Evolutionary conservation across 2,888 invertebrate genomes (phyloP), one percentile per base, ranked within the genome.

Genomic region (Acleris laterana): DNA sequence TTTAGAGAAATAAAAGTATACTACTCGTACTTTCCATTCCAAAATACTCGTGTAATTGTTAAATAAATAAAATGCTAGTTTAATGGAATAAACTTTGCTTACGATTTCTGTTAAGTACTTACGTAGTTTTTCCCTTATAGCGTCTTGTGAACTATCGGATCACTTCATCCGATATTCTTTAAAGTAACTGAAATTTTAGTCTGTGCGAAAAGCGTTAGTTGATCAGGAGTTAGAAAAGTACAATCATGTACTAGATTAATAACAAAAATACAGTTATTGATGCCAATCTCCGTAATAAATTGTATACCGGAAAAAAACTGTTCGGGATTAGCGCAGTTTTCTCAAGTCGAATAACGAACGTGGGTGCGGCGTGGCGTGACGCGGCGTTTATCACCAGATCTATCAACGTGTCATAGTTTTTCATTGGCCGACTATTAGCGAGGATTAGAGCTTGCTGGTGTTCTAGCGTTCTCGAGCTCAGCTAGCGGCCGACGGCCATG

Each of bases 241-340:
- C 38, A 38, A 48, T 53, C 46, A 46, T 32, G 46, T 57, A 57
- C 46, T 57, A 46, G 46, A 57, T n/a, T 56, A 25, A 13, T 17
- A 82, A 85, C 85, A 87, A 84, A 86, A 84, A 79, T 78, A 78
- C 75, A 79, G 79, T 77, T n/a, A n/a, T n/a, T 73, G 83, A 84
- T 85, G 75, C 70, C 77, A 78, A 87, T 85, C 82, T 74, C 66
- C 59, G 77, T 78, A 85, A 83, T 85, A 85, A 87, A 83, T 76
- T 74, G 72, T 74, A 74, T 81, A 82, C 83, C 80, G 74, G 78
- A 85, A 84, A 86, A 83, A 85, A 84, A 79, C 6, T 76, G 76
- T 77, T 78, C 71, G 74, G 71, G 79, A 76, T 81, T 75, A 83
- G 84, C 82, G 80, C 81, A 78, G 72, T 82, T 85, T 84, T 83